Evolutionary conservation across 2,888 invertebrate genomes (phyloP).

Genomic region (Galerucella nymphaeae): DNA sequence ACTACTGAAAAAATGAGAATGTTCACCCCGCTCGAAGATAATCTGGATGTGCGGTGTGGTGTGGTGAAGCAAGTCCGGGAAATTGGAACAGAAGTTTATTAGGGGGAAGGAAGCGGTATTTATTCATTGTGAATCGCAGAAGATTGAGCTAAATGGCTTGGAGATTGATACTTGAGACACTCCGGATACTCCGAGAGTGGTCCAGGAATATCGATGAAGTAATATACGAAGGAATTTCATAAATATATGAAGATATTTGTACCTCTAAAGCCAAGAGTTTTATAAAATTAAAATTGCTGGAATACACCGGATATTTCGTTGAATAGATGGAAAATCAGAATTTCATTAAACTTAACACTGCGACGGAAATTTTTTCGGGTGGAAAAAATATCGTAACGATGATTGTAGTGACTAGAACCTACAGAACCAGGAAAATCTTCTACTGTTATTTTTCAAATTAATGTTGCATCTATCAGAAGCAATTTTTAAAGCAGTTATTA

Average conservation of each 20-base stretch:
- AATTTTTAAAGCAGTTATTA: too few species aligned
- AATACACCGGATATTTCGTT: background rate
- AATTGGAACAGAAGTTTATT: conserved; percentile 37
- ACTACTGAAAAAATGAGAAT: conserved; percentile 31
- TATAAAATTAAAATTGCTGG: background rate
- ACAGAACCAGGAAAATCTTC: too few species aligned
- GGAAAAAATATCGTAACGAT: too few species aligned
- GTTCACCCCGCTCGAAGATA: conserved; percentile 31
- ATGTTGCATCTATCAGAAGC: too few species aligned
- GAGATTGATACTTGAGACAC: conserved; percentile 33
- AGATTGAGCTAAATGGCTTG: conserved; percentile 34
- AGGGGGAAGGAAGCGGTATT: conserved; percentile 34
- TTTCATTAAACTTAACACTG: too few species aligned
- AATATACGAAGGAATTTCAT: background rate
- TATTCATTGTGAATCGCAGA: conserved; percentile 33
- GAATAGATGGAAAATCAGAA: too few species aligned
- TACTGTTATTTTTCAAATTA: too few species aligned
- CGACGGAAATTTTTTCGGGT: too few species aligned
- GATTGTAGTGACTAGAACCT: too few species aligned
- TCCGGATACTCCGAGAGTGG: conserved; percentile 25
- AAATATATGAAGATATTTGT: conserved; percentile 11
- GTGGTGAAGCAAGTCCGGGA: conserved; percentile 27
- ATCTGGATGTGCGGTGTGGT: conserved; percentile 21
- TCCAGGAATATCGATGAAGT: conserved; percentile 27
- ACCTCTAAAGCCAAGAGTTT: background rate